A percentile compares a stretch with the other conserved stretches of the same genome.
These are phyloP conservation scores for Chalcosyrphus nemorum DNA, from an alignment of 2,888 invertebrate species.

Conservation along the genomic window DNA sequence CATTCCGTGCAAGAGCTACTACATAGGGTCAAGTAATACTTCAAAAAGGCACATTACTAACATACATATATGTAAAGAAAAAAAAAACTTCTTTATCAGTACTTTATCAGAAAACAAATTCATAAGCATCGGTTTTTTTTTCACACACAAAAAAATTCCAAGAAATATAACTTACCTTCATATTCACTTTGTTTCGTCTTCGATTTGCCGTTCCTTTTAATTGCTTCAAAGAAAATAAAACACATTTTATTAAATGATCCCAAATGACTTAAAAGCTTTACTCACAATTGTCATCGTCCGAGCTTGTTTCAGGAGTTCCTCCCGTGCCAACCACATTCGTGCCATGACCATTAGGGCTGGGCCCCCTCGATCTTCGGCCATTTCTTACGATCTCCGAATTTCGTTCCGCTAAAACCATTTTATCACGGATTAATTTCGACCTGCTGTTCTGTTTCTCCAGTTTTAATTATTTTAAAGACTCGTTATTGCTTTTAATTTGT, in stretches of 20 bases:
- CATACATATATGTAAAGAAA: too few relatives aligned
- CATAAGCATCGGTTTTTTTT: too few relatives aligned
- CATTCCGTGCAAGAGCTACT: too few relatives aligned
- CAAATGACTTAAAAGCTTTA: too few relatives aligned
- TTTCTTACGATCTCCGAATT: conserved; percentile 91
- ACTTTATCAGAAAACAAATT: too few relatives aligned
- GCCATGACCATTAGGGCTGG: conserved; percentile 92
- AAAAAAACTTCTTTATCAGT: too few relatives aligned
- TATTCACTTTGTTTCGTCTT: conserved; percentile 82
- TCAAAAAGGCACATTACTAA: too few relatives aligned
- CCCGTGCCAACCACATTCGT: conserved; percentile 71
- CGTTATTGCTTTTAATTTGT: neutral
- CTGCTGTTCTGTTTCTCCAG: conserved; percentile 75
- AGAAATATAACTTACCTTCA: conserved; percentile 78
- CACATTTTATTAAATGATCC: neutral
- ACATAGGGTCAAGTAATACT: too few relatives aligned
- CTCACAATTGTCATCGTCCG: conserved; percentile 93
- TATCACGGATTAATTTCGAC: conserved; percentile 80
- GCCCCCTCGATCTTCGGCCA: conserved; percentile 94
- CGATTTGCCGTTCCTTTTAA: conserved; percentile 81
- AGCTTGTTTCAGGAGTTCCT: conserved; percentile 90
- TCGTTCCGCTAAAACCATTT: conserved; percentile 95
- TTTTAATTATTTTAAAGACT: conserved; percentile 41
- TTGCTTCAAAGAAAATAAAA: conserved; percentile 75
- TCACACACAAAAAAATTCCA: too few relatives aligned